A percentile compares a stretch with the other conserved stretches of the same genome.
Conservation (phyloP, 2,888 invertebrate species). For the Candidula unifasciata region DNA sequence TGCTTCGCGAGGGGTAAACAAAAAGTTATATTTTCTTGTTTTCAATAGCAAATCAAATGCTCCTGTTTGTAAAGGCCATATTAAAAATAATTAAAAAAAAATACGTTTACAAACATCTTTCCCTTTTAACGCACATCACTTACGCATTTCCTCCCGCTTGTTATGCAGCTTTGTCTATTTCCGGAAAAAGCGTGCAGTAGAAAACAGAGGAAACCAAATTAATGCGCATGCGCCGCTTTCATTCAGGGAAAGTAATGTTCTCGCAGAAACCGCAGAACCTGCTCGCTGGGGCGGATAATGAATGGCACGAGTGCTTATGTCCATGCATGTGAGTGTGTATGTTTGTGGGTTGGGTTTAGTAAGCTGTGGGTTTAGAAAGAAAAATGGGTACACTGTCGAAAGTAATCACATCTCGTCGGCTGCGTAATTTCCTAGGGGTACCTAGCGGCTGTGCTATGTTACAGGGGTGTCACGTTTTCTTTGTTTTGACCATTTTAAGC, state of each 20-base stretch:
- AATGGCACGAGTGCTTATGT: neutral
- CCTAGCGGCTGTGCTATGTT: no score
- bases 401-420: no score
- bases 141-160: conserved; percentile 26
- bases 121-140: conserved; percentile 15
- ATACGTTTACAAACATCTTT: neutral
- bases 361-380: no score
- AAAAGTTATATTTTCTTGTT: neutral
- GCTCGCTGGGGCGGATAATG: neutral
- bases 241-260: conserved; percentile 2
- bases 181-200: conserved; percentile 4
- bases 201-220: neutral
- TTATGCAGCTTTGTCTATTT: conserved; percentile 15
- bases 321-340: no score
- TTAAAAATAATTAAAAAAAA: neutral
- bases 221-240: conserved; percentile 30
- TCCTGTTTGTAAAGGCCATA: neutral
- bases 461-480: no score
- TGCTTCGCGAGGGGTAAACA: neutral
- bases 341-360: no score
- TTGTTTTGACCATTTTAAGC: no score
- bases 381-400: no score
- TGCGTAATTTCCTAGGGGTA: no score
- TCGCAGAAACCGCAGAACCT: conserved; percentile 18
- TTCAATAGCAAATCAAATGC: neutral